Evolutionary conservation across 53 echinoderm and acorn worm genomes (phyloP), one percentile per base, ranked within the genome.

Genomic region (Echinarachnius parma): DNA sequence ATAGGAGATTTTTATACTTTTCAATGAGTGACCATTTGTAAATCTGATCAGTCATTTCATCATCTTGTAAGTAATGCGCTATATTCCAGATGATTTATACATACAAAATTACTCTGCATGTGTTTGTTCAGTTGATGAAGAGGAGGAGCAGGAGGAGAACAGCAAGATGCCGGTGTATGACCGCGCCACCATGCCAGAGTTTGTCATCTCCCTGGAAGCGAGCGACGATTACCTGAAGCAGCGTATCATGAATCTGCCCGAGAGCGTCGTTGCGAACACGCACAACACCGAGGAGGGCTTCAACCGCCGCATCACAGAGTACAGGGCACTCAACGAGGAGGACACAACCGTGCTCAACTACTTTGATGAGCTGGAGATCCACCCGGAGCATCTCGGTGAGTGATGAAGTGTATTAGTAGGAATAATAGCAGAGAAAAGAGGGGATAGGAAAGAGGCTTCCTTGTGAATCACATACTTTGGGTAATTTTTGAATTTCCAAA

Each of bases 281-380:
- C 96, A 96, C 62, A 96, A 96, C 80, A 96, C 91, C 27, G 96
- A 96, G 83, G 87, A 91, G 57, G 96, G 96, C 1, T 62, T 96
- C 37, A 56, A 78, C 59, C 67, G 96, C 25, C 69, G 96, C 2
- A 82, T 96, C 28, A 57, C 72, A 2, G 96, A 96, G 75, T 96
- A 82, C 77, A 78, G 88, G 36, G 83, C 85, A 4, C 32, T 95
- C 28, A 96, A 96, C 48, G 96, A 96, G 79, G 96, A 96, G 61
- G 96, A 96, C 58, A 79, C 87, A 31, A 91, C 96, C 0, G 96
- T 95, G 24, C 87, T 95, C 36, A 91, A 95, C 49, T 95, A 96
- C 85, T 91, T 96, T 83, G 96, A 96, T 60, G 91, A 96, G 80
- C 77, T 95, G 58, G 96, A 95, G 60, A 91, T 95, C 57, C 96